These are phyloP conservation scores for Lysandra coridon DNA, from an alignment of 2,888 invertebrate genomes.

Conservation along the genomic window DNA sequence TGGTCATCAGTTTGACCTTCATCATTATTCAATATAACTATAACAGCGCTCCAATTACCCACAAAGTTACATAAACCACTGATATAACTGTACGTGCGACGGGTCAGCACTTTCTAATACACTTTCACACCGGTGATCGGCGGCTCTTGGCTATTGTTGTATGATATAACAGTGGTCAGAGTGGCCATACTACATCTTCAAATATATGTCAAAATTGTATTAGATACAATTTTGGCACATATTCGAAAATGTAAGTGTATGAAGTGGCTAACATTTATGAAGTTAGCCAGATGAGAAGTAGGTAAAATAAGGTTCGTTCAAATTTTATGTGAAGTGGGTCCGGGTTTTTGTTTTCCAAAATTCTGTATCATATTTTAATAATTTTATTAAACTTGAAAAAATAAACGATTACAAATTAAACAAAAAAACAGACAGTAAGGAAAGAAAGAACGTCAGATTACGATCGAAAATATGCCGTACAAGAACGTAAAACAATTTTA, in stretches of 20 bases:
- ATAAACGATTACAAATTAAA: too few relatives aligned
- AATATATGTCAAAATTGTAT: too few relatives aligned
- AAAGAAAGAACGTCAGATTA: background rate
- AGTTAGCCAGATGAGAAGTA: too few relatives aligned
- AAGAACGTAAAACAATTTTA: background rate
- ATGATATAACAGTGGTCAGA: background rate
- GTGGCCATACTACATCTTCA: too few relatives aligned
- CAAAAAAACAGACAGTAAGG: background rate
- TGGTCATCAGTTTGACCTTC: constrained; percentile 40
- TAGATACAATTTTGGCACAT: too few relatives aligned
- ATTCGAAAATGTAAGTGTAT: too few relatives aligned
- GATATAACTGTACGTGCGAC: constrained; percentile 76
- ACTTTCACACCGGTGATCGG: constrained; percentile 66
- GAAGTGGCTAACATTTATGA: too few relatives aligned
- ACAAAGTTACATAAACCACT: constrained; percentile 75
- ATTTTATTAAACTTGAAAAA: too few relatives aligned
- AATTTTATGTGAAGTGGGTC: too few relatives aligned
- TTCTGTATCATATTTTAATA: too few relatives aligned
- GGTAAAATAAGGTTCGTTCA: too few relatives aligned
- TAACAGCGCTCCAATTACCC: constrained; percentile 71
- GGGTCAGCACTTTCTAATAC: constrained; percentile 73
- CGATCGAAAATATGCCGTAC: background rate
- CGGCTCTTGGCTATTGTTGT: constrained; percentile 6
- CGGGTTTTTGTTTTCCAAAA: too few relatives aligned
- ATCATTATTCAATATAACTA: constrained; percentile 45